Conservation (phyloP, 2,797 vertebrate genomes). For the Hypotaenidia okinawae region DNA sequence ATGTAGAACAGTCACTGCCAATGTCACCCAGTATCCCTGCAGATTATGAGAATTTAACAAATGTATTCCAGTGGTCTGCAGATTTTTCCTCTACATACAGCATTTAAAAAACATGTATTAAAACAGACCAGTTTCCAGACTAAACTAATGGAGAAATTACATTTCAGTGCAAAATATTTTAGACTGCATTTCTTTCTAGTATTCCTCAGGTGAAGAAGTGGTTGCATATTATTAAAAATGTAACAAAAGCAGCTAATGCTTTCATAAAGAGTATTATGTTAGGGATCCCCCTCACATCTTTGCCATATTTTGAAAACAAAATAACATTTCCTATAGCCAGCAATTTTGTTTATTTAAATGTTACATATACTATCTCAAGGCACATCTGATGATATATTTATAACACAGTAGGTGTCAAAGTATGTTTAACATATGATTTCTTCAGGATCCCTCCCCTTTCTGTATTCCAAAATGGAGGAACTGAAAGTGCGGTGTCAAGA, state of each 20-base stretch:
- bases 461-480: slow-evolving; percentile 90
- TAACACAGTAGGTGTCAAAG: slow-evolving; percentile 89
- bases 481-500: slow-evolving; percentile 92
- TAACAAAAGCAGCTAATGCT: slow-evolving; percentile 98
- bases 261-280: slow-evolving; percentile 89
- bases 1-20: slow-evolving; percentile 93
- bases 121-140: slow-evolving; percentile 95
- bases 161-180: slow-evolving; percentile 98
- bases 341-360: slow-evolving; percentile 89
- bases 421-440: slow-evolving; percentile 86
- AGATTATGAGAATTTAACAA: slow-evolving; percentile 87
- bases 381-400: slow-evolving; percentile 97
- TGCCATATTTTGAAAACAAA: slow-evolving; percentile 88
- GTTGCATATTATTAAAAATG: slow-evolving; percentile 99
- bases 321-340: slow-evolving; percentile 92
- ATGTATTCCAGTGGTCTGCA: slow-evolving; percentile 87
- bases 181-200: slow-evolving; percentile 90
- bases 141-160: slow-evolving; percentile 92
- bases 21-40: slow-evolving; percentile 88
- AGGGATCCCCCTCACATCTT: slow-evolving; percentile 83
- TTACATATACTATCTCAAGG: slow-evolving; percentile 99
- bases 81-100: slow-evolving; percentile 83
- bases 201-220: slow-evolving; percentile 94
- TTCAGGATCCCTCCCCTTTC: slow-evolving; percentile 87
- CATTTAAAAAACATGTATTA: slow-evolving; percentile 85